A percentile compares a stretch with the other conserved stretches of the same genome.
Conservation (phyloP, 2,113 vertebrate species). For the Anoplopoma fimbria region DNA sequence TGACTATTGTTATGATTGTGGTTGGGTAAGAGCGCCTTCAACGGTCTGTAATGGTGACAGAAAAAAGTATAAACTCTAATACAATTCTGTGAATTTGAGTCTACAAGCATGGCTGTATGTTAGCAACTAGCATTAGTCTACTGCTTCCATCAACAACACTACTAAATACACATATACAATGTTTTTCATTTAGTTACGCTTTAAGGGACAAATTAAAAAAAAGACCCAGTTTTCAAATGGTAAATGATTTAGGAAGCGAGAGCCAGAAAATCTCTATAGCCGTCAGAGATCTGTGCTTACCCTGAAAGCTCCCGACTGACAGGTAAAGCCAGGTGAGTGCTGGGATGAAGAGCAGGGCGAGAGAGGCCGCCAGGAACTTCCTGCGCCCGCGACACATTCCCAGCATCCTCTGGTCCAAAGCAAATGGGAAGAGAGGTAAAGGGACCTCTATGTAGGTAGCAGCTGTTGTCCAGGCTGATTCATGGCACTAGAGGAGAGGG, state of each 20-base stretch:
- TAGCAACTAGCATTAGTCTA: background rate
- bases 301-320: conserved; percentile 94
- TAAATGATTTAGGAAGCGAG: background rate
- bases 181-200: background rate
- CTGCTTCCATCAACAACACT: background rate
- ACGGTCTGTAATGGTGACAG: too few relatives aligned
- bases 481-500: conserved; percentile 85
- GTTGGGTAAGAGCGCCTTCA: too few relatives aligned
- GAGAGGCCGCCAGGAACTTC: conserved; percentile 96
- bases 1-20: too few relatives aligned
- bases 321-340: conserved; percentile 98
- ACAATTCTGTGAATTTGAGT: too few relatives aligned
- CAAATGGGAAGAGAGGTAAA: conserved; percentile 76
- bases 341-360: conserved; percentile 94
- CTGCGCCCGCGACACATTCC: conserved; percentile 98
- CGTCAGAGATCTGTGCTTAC: conserved; percentile 77
- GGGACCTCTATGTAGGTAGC: conserved; percentile 88
- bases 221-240: background rate
- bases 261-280: background rate
- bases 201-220: background rate
- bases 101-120: background rate
- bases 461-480: conserved; percentile 84
- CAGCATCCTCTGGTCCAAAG: conserved; percentile 93
- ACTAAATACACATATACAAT: background rate
- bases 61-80: too few relatives aligned